Conservation (phyloP, 2,113 vertebrate species). For the Numenius arquata region DNA sequence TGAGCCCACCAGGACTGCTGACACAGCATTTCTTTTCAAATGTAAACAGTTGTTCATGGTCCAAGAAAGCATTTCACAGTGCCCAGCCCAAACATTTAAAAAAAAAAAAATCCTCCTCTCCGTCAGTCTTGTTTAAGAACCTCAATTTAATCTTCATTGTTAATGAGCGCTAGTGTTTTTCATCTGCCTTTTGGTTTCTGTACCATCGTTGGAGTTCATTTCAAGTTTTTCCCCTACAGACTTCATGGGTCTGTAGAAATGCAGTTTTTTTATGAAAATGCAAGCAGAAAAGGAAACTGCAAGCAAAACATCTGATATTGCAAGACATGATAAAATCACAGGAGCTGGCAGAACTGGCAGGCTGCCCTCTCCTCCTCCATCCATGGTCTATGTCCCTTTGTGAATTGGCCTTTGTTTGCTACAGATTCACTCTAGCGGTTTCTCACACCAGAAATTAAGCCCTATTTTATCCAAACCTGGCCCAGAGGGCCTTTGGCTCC, state of each 20-base stretch:
- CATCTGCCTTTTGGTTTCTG: background rate
- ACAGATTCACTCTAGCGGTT: constrained; percentile 30
- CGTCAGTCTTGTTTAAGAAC: background rate
- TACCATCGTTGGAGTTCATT: background rate
- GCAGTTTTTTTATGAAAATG: background rate
- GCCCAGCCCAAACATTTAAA: background rate
- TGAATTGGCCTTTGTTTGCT: constrained; percentile 58
- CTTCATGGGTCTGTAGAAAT: background rate
- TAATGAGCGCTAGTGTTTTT: background rate
- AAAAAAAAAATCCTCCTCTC: background rate
- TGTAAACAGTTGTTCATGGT: background rate
- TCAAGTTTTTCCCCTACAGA: background rate
- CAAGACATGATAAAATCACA: constrained; percentile 7
- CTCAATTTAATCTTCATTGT: background rate
- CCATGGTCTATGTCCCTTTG: background rate
- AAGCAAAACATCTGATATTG: constrained; percentile 6
- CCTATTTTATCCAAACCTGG: constrained; percentile 49
- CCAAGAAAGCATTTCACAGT: constrained; percentile 1
- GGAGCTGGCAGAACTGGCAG: constrained; percentile 35
- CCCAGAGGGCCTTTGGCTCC: constrained; percentile 46
- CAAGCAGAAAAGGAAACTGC: background rate
- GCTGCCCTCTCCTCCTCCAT: constrained; percentile 29
- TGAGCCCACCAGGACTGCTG: constrained; percentile 16
- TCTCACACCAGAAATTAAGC: constrained; percentile 59
- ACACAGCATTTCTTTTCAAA: constrained; percentile 23